A percentile compares a stretch with the other conserved stretches of the same genome.
phyloP scores from a whole-genome alignment of 2,888 invertebrate species.

The Sarcophaga variegata region DNA sequence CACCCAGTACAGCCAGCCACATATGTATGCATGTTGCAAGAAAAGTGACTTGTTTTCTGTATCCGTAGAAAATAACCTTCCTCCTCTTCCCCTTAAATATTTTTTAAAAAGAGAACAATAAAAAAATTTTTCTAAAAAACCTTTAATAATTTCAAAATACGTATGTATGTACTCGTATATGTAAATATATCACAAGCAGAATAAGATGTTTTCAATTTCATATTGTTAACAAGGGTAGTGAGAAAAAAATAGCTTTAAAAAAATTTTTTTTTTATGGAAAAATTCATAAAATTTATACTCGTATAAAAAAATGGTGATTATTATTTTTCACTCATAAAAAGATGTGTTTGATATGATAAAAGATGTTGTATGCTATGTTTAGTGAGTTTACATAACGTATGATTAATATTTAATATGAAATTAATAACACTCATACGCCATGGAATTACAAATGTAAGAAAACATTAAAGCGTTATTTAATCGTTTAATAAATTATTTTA shows the following conservation, averaged over 20 bases:
- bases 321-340: neutral
- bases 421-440: constrained; percentile 4
- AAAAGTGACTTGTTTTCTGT: constrained; percentile 16
- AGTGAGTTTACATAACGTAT: neutral
- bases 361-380: neutral
- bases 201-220: constrained; percentile 35
- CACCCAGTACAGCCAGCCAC: neutral
- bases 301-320: neutral
- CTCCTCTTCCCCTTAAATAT: too few species aligned
- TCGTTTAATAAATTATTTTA: constrained; percentile 1
- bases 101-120: neutral
- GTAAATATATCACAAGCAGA: constrained; percentile 11
- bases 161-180: neutral
- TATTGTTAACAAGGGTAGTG: neutral
- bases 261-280: neutral
- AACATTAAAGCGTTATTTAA: neutral
- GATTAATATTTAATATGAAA: neutral
- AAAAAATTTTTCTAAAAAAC: constrained; percentile 34
- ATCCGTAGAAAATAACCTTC: neutral
- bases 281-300: constrained; percentile 21
- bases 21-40: neutral
- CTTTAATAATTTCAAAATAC: too few species aligned
- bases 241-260: neutral
- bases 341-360: neutral
- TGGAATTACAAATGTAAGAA: neutral